phyloP scores from a whole-genome alignment of 1,140 invertebrate species.

The Caenorhabditis briggsae region DNA sequence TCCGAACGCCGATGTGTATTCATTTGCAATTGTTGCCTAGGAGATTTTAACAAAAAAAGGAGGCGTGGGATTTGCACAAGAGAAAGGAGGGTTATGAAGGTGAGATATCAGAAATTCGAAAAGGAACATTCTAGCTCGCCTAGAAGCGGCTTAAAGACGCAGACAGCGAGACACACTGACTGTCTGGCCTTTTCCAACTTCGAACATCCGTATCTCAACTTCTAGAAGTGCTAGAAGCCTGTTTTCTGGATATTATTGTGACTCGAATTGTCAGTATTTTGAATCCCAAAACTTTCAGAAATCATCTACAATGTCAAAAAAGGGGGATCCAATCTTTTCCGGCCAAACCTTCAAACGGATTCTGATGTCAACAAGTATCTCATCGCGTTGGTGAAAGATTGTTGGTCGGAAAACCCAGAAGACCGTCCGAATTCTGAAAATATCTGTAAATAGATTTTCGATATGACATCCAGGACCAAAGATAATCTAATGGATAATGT shows the following conservation, averaged over 20 bases:
- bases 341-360: slow-evolving; percentile 56
- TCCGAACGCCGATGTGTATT: slow-evolving; percentile 79
- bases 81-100: slow-evolving; percentile 43
- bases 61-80: slow-evolving; percentile 76
- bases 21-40: slow-evolving; percentile 76
- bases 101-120: neutral
- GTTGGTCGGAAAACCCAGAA: slow-evolving; percentile 64
- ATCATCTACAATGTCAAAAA: slow-evolving; percentile 63
- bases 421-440: slow-evolving; percentile 54
- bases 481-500: slow-evolving; percentile 70
- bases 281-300: slow-evolving; percentile 51
- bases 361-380: slow-evolving; percentile 62
- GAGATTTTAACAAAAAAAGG: slow-evolving; percentile 82
- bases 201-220: too few species aligned
- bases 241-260: too few species aligned
- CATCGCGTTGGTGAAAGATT: slow-evolving; percentile 63
- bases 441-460: slow-evolving; percentile 35
- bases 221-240: too few species aligned
- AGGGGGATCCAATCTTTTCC: slow-evolving; percentile 50
- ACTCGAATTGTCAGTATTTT: too few species aligned
- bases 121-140: neutral
- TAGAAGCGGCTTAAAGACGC: too few species aligned
- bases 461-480: slow-evolving; percentile 73
- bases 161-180: too few species aligned
- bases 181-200: too few species aligned